Conservation (phyloP, 2,888 invertebrate species). For the Drosophila flavopinicola region DNA sequence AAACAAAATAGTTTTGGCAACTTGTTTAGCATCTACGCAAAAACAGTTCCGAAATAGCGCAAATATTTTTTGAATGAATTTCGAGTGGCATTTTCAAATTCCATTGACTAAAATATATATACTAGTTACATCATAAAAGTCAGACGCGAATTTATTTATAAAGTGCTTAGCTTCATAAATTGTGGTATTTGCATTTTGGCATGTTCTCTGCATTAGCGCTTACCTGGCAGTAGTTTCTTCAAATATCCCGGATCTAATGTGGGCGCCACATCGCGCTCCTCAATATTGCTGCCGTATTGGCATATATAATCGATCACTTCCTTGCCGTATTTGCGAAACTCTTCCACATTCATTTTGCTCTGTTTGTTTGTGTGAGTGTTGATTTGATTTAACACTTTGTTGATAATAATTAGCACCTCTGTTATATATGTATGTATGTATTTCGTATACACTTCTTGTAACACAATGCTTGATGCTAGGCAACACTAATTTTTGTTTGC, state of each 20-base stretch:
- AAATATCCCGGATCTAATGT: conserved; percentile 92
- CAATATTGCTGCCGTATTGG: conserved; percentile 89
- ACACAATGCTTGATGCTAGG: conserved; percentile 11
- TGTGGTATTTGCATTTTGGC: background rate
- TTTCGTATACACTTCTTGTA: conserved; percentile 12
- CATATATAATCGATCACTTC: conserved; percentile 94
- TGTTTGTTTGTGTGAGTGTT: conserved; percentile 14
- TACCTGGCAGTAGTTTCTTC: conserved; percentile 87
- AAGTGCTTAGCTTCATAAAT: background rate
- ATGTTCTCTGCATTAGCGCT: conserved; percentile 28
- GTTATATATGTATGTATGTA: too few relatives aligned
- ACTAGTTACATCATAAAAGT: conserved; percentile 11
- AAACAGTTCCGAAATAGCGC: conserved; percentile 16
- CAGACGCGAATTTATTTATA: conserved; percentile 2
- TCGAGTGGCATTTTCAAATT: conserved; percentile 10
- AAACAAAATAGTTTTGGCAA: conserved; percentile 26
- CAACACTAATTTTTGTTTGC: conserved; percentile 15
- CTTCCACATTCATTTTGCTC: conserved; percentile 89
- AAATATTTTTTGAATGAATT: conserved; percentile 33
- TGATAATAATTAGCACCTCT: conserved; percentile 10
- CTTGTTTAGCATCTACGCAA: conserved; percentile 6
- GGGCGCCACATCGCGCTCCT: conserved; percentile 89
- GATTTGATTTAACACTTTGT: conserved; percentile 23
- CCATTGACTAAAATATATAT: conserved; percentile 26
- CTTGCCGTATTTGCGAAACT: conserved; percentile 90